phyloP scores from a whole-genome alignment of 2,797 vertebrate genomes.

The Corythornis leucogaster region DNA sequence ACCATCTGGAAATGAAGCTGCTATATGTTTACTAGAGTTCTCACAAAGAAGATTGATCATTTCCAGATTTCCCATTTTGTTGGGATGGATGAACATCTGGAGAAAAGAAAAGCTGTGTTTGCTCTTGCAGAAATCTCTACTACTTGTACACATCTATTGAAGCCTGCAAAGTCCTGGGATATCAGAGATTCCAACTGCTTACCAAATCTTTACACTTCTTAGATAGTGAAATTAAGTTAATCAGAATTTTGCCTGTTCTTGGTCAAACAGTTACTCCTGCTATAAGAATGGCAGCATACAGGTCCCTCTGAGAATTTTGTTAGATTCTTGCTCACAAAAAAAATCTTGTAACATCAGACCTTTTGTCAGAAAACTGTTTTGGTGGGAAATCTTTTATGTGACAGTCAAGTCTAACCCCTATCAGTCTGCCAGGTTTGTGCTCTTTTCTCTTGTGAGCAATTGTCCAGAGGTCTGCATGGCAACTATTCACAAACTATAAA shows the following conservation, averaged over 20 bases:
- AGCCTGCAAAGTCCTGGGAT: not conserved
- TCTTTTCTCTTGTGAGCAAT: not conserved
- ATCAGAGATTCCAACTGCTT: not conserved
- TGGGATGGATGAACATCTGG: conserved; percentile 50
- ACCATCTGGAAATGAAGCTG: conserved; percentile 68
- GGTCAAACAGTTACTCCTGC: not conserved
- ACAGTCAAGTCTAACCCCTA: not conserved
- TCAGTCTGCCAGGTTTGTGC: not conserved
- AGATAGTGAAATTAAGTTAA: not conserved
- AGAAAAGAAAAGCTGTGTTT: conserved; percentile 6
- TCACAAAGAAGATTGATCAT: conserved; percentile 68
- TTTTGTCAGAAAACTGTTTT: not conserved
- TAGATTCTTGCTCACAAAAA: not conserved
- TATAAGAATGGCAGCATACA: not conserved
- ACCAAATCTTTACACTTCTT: not conserved
- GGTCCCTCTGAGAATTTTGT: not conserved
- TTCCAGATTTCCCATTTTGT: conserved; percentile 60
- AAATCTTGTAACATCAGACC: not conserved
- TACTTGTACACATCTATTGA: not conserved
- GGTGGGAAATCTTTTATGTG: not conserved
- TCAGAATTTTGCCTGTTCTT: not conserved
- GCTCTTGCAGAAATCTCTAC: conserved; percentile 28
- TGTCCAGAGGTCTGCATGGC: not conserved
- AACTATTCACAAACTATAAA: not conserved
- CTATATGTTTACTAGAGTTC: conserved; percentile 54